Conservation (phyloP, 2,888 invertebrate species). For the Callinectes sapidus region DNA sequence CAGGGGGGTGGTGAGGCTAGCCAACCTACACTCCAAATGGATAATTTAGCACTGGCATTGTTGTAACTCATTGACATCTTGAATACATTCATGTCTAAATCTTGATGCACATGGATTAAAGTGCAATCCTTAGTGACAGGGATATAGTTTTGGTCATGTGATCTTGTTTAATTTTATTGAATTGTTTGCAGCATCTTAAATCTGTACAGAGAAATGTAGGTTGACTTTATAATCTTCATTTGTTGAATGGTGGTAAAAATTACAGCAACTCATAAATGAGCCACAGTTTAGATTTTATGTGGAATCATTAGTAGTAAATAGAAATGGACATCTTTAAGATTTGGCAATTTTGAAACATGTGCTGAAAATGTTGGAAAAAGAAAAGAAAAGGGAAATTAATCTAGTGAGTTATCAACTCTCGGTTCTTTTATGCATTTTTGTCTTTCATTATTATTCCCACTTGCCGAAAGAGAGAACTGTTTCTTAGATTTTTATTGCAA, state of each 20-base stretch:
- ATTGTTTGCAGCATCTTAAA: background rate
- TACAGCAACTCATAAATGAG: background rate
- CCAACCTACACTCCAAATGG: conserved; percentile 3
- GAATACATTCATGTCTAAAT: background rate
- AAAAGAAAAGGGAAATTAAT: background rate
- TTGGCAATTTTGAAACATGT: background rate
- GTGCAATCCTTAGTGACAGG: background rate
- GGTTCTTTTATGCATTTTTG: background rate
- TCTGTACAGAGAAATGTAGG: background rate
- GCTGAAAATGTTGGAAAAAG: background rate
- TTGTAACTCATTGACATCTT: background rate
- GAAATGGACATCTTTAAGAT: background rate
- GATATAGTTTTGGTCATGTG: background rate
- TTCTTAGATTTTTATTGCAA: background rate
- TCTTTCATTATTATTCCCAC: background rate
- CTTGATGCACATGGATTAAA: background rate
- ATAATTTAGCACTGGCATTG: background rate
- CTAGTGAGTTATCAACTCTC: background rate
- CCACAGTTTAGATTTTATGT: background rate
- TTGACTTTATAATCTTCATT: background rate
- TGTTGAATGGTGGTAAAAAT: background rate
- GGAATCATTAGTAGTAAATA: background rate
- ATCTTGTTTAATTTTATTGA: background rate
- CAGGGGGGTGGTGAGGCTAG: conserved; percentile 53
- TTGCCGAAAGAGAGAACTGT: background rate